phyloP scores from a whole-genome alignment of 2,888 invertebrate genomes.

The Hirtodrosophila cameraria region DNA sequence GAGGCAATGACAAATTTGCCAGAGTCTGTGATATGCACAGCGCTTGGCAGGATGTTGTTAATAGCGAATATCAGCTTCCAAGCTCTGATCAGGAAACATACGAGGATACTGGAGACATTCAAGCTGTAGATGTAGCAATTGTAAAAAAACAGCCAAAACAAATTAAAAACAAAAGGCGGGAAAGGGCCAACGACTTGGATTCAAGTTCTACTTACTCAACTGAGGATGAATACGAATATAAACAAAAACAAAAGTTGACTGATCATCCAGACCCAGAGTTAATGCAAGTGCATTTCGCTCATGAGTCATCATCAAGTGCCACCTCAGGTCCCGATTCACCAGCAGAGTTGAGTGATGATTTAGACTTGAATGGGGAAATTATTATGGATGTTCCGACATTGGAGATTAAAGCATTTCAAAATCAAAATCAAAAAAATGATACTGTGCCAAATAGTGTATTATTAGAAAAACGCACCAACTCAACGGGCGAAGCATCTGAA shows the following conservation, averaged over 20 bases:
- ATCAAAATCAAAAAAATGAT: not conserved
- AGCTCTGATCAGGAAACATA: conserved; percentile 20
- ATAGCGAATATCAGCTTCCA: conserved; percentile 55
- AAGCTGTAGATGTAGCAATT: conserved; percentile 7
- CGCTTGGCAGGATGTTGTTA: conserved; percentile 80
- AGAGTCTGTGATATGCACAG: conserved; percentile 81
- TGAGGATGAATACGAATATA: conserved; percentile 80
- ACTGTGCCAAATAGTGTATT: not conserved
- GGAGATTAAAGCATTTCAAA: not conserved
- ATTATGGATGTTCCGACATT: conserved; percentile 20
- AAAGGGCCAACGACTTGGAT: conserved; percentile 33
- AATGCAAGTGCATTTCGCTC: conserved; percentile 2
- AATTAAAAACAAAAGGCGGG: conserved; percentile 62
- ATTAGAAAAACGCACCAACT: not conserved
- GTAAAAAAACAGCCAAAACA: conserved; percentile 59
- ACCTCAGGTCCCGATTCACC: conserved; percentile 96
- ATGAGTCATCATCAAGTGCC: conserved; percentile 90
- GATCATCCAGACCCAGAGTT: not conserved
- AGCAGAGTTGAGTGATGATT: conserved; percentile 88
- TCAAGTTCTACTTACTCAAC: conserved; percentile 84
- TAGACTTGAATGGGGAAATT: conserved; percentile 83
- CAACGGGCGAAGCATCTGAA: not conserved
- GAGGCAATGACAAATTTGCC: conserved; percentile 58
- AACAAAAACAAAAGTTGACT: not conserved
- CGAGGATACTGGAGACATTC: conserved; percentile 6